A percentile compares a stretch with the other conserved stretches of the same genome.
Conservation (phyloP, 2,797 vertebrate species). For the Macropus fuliginosus region DNA sequence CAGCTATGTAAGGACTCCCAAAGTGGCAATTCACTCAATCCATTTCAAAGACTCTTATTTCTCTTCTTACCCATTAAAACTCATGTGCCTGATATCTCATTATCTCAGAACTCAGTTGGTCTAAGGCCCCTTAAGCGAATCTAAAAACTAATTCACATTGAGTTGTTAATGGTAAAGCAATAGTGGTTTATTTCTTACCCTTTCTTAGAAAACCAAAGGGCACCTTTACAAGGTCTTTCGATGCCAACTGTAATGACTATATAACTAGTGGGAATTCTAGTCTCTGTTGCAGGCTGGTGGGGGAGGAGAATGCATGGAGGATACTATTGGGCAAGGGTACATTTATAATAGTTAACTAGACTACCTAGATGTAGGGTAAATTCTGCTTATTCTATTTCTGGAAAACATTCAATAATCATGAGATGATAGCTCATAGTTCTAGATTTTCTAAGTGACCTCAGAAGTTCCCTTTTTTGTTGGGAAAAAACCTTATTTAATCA, state of each 20-base stretch:
- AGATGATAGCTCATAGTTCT: neutral
- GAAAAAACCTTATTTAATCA: neutral
- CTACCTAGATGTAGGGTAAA: neutral
- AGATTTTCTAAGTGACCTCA: neutral
- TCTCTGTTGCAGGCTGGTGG: neutral
- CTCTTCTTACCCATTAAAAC: neutral
- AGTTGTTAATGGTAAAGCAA: neutral
- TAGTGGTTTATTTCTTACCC: neutral
- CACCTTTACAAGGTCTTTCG: neutral
- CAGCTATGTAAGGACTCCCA: neutral
- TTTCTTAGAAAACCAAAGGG: neutral
- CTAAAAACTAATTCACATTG: neutral
- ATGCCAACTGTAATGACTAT: neutral
- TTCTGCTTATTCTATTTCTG: neutral
- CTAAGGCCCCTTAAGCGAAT: neutral
- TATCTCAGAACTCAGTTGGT: neutral
- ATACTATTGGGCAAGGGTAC: neutral
- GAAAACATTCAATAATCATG: neutral
- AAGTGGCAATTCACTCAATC: neutral
- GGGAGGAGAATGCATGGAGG: neutral
- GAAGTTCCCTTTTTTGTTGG: neutral
- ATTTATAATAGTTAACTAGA: neutral
- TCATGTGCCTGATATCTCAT: neutral
- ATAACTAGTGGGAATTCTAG: neutral
- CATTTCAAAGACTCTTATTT: neutral